Conservation (phyloP, 2,113 vertebrate species). For the Pandion haliaetus region DNA sequence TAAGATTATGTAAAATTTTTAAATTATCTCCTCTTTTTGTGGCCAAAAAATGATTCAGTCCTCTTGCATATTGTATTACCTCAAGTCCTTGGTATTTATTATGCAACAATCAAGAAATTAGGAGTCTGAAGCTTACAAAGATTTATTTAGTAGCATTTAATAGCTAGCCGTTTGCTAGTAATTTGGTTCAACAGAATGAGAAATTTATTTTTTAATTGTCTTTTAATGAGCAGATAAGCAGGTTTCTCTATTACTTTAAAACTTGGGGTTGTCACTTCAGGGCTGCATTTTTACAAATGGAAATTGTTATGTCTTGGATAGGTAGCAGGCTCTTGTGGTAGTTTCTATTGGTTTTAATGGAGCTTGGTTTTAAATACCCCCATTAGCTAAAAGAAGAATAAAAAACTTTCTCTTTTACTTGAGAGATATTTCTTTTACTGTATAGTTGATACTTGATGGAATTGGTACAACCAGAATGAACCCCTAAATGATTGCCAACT, state of each 20-base stretch:
- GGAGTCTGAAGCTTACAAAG: neutral
- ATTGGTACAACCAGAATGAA: neutral
- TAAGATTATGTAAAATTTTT: constrained; percentile 29
- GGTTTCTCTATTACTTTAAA: neutral
- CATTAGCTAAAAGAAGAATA: neutral
- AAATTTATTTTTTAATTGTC: constrained; percentile 1
- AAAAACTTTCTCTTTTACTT: neutral
- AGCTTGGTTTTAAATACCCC: neutral
- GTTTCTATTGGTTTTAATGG: neutral
- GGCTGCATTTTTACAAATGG: neutral
- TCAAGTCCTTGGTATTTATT: constrained; percentile 56
- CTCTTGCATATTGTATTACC: constrained; percentile 37
- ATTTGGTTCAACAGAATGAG: neutral
- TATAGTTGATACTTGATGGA: neutral
- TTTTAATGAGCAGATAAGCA: constrained; percentile 18
- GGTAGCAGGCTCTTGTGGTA: neutral
- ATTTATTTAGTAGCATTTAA: constrained; percentile 23
- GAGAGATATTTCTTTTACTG: neutral
- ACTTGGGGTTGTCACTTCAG: neutral
- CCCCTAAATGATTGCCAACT: neutral
- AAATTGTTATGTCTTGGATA: neutral
- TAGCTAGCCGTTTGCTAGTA: neutral
- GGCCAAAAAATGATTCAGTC: constrained; percentile 63
- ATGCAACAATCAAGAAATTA: neutral
- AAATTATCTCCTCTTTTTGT: constrained; percentile 27